Evolutionary conservation across 2,113 vertebrate species (phyloP).

Genomic region (Brienomyrus longianalis): DNA sequence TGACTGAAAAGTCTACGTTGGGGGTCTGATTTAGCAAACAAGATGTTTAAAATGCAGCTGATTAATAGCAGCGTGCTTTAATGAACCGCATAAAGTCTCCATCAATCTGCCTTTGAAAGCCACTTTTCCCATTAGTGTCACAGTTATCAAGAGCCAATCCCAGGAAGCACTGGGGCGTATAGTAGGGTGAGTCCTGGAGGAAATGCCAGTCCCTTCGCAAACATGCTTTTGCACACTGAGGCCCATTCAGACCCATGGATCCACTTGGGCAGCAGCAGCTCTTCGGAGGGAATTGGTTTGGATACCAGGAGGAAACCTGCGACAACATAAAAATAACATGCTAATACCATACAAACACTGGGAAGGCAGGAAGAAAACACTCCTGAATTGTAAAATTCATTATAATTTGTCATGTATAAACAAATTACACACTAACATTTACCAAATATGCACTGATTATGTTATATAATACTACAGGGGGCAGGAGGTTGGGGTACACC

Average conservation of each 20-base stretch:
- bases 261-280: neutral
- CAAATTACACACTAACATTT: neutral
- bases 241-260: neutral
- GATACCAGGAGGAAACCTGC: neutral
- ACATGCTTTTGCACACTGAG: neutral
- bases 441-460: neutral
- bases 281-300: neutral
- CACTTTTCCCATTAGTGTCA: neutral
- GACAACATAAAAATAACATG: neutral
- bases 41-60: neutral
- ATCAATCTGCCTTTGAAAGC: neutral
- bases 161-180: neutral
- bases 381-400: neutral
- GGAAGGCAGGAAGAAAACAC: neutral
- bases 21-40: neutral
- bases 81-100: neutral
- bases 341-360: neutral
- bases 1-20: neutral
- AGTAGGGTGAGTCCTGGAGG: neutral
- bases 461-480: neutral
- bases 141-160: neutral
- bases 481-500: neutral
- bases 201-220: neutral
- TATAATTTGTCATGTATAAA: neutral
- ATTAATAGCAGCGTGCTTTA: neutral